phyloP scores from a whole-genome alignment of 1,140 invertebrate genomes.

The Papilio machaon region DNA sequence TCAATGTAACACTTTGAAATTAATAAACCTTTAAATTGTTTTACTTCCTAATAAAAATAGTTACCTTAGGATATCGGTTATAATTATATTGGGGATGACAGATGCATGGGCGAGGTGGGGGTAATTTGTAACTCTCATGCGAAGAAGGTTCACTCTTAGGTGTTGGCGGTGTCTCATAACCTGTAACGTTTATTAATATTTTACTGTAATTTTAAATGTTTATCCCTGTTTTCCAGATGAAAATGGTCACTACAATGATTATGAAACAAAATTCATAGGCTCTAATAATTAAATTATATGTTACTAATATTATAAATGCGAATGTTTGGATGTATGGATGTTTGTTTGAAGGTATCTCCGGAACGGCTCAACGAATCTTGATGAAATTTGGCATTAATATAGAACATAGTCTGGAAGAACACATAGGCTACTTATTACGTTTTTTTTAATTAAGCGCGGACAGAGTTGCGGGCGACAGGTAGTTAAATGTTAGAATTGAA shows the following conservation, averaged over 20 bases:
- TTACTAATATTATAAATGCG: too few relatives aligned
- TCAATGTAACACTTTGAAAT: too few relatives aligned
- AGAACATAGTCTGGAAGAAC: too few relatives aligned
- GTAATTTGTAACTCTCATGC: conserved; percentile 66
- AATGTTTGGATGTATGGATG: too few relatives aligned
- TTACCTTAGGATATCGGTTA: conserved; percentile 72
- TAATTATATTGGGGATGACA: conserved; percentile 66
- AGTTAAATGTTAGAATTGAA: too few relatives aligned
- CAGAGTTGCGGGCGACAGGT: too few relatives aligned
- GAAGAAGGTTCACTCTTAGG: conserved; percentile 65
- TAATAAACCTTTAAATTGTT: not conserved
- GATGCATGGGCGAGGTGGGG: conserved; percentile 60
- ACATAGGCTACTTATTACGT: too few relatives aligned
- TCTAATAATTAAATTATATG: too few relatives aligned
- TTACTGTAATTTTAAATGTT: not conserved
- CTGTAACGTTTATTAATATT: conserved; percentile 44
- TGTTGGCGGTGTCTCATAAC: conserved; percentile 66
- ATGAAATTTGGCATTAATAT: too few relatives aligned
- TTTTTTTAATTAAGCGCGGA: too few relatives aligned
- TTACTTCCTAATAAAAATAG: not conserved
- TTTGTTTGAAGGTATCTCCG: too few relatives aligned
- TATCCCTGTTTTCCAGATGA: not conserved
- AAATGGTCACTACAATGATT: not conserved
- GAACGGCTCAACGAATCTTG: too few relatives aligned
- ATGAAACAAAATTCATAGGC: not conserved